Evolutionary conservation across 53 echinoderm and acorn worm genomes (phyloP).

Genomic region (Temnopleurus reevesii): DNA sequence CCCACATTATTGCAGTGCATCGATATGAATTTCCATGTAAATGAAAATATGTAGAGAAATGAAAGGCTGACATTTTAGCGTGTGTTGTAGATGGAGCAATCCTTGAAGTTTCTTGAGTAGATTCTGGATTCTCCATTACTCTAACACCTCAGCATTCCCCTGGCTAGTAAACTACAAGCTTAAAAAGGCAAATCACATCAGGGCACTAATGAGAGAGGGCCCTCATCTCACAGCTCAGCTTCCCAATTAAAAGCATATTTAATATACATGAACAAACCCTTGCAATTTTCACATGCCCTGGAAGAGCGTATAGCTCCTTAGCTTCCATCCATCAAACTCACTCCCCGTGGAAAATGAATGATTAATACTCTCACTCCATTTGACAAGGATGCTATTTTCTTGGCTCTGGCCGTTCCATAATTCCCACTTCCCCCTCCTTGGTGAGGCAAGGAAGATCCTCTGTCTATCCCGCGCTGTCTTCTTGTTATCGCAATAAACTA

Average conservation of each 20-base stretch:
- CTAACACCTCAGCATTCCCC: constrained; percentile 21
- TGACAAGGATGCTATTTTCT: constrained; percentile 55
- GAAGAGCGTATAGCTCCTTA: neutral
- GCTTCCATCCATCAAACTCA: constrained; percentile 60
- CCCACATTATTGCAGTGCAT: too few species aligned
- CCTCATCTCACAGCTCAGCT: constrained; percentile 36
- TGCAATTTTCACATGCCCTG: constrained; percentile 60
- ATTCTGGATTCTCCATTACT: constrained; percentile 23
- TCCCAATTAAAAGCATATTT: constrained; percentile 57
- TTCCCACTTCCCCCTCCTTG: constrained; percentile 56
- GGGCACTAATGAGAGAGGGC: constrained; percentile 18
- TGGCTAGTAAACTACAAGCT: neutral
- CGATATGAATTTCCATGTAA: too few species aligned
- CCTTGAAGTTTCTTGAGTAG: neutral
- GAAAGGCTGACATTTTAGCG: too few species aligned
- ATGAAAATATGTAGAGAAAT: too few species aligned
- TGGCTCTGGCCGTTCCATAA: constrained; percentile 41
- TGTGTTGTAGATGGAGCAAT: neutral
- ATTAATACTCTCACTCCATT: constrained; percentile 54
- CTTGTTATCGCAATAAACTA: constrained; percentile 52
- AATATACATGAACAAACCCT: constrained; percentile 59
- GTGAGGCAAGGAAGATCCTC: neutral
- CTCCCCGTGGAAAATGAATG: constrained; percentile 62
- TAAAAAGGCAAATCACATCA: constrained; percentile 45
- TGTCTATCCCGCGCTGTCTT: constrained; percentile 16